A percentile compares a stretch with the other conserved stretches of the same genome.
phyloP scores from a whole-genome alignment of 2,888 invertebrate species.

The Gortyna flavago region DNA sequence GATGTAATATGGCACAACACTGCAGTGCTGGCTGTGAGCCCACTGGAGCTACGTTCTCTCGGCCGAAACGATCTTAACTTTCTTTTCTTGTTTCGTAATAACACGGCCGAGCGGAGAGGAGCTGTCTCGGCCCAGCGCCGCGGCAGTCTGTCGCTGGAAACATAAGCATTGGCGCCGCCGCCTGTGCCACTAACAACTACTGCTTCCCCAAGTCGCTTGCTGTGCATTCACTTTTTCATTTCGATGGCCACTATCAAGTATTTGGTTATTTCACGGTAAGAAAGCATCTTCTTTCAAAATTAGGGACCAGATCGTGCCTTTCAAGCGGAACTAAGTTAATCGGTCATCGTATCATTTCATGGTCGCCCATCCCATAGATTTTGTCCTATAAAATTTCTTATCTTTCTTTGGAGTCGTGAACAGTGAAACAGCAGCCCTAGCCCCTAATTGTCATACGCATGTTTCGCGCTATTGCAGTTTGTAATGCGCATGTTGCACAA shows the following conservation, averaged over 20 bases:
- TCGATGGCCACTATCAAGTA: constrained; percentile 47
- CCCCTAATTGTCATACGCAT: constrained; percentile 74
- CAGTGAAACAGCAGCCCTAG: constrained; percentile 32
- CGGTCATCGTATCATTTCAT: constrained; percentile 41
- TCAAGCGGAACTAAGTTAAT: constrained; percentile 59
- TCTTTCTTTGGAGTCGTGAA: constrained; percentile 10
- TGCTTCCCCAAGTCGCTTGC: constrained; percentile 17
- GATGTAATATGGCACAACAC: constrained; percentile 72
- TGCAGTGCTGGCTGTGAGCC: constrained; percentile 72
- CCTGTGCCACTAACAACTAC: constrained; percentile 32
- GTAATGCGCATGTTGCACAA: constrained; percentile 86
- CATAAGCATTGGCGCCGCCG: constrained; percentile 63
- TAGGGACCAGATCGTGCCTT: constrained; percentile 57
- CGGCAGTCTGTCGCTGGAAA: constrained; percentile 73
- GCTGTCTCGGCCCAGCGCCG: constrained; percentile 74
- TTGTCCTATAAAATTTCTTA: not conserved
- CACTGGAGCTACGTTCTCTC: constrained; percentile 79
- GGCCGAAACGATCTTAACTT: constrained; percentile 82
- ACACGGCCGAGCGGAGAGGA: constrained; percentile 81
- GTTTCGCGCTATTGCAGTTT: constrained; percentile 85
- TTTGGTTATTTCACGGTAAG: constrained; percentile 71
- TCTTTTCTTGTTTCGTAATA: constrained; percentile 88
- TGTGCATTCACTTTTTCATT: constrained; percentile 48
- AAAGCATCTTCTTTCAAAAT: constrained; percentile 43
- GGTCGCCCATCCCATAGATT: constrained; percentile 20